These are phyloP conservation scores for Alloscopus bannaensis DNA, from an alignment of 2,888 invertebrate genomes.

Conservation along the genomic window DNA sequence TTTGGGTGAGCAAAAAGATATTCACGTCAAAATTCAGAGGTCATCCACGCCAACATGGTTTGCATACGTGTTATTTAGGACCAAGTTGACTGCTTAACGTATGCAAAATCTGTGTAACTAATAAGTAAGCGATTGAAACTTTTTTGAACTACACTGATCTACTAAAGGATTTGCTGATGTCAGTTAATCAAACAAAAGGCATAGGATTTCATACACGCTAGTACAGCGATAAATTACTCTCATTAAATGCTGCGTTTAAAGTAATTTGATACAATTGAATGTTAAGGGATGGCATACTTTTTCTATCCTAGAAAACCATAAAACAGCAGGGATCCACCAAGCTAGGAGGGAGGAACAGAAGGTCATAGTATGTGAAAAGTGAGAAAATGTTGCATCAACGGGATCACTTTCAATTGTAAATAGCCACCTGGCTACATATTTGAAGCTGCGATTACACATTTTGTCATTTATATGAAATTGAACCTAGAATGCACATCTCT, in stretches of 20 bases:
- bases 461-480: too few relatives aligned
- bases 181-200: too few relatives aligned
- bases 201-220: too few relatives aligned
- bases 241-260: constrained; percentile 18
- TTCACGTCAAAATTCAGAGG: background rate
- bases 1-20: too few relatives aligned
- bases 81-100: background rate
- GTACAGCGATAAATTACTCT: too few relatives aligned
- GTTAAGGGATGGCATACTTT: constrained; percentile 15
- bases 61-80: background rate
- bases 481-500: too few relatives aligned
- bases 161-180: too few relatives aligned
- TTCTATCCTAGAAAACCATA: constrained; percentile 53
- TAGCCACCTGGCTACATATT: constrained; percentile 9
- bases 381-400: background rate
- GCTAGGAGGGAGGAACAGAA: constrained; percentile 5
- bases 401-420: constrained; percentile 3
- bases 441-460: too few relatives aligned
- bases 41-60: background rate
- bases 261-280: constrained; percentile 13
- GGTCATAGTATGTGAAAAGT: background rate
- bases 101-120: background rate
- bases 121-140: too few relatives aligned
- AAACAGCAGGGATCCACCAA: constrained; percentile 53
- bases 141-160: too few relatives aligned